phyloP scores from a whole-genome alignment of 2,113 vertebrate species.

The Leptocoma aspasia region DNA sequence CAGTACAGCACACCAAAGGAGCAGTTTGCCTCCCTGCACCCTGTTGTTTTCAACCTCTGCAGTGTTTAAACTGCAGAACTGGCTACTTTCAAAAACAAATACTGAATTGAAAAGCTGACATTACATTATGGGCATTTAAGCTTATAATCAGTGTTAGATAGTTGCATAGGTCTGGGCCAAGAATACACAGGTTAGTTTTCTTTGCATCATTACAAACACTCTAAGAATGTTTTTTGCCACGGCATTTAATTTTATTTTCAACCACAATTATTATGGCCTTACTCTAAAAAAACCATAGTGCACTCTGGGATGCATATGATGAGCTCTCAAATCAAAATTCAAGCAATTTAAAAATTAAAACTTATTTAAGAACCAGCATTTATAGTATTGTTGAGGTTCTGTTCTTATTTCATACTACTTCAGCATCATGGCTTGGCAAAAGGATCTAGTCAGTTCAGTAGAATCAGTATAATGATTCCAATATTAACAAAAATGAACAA shows the following conservation, averaged over 20 bases:
- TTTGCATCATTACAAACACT: background rate
- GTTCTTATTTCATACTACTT: background rate
- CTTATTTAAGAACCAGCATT: background rate
- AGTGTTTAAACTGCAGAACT: background rate
- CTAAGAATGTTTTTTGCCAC: background rate
- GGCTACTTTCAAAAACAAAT: background rate
- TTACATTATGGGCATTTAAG: background rate
- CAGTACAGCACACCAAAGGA: background rate
- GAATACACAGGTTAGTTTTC: background rate
- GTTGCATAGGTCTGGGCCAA: background rate
- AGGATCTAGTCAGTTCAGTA: background rate
- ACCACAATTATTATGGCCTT: background rate
- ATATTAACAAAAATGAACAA: conserved; percentile 19
- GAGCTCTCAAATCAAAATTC: background rate
- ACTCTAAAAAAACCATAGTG: background rate
- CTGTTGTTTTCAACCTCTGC: background rate
- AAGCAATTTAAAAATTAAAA: conserved; percentile 31
- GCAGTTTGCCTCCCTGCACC: background rate
- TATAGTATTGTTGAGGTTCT: background rate
- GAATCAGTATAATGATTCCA: background rate
- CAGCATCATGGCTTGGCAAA: background rate
- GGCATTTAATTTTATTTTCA: background rate
- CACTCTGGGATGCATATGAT: background rate
- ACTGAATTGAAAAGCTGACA: background rate
- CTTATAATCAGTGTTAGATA: background rate